Evolutionary conservation across 2,113 vertebrate genomes (phyloP).

Genomic region (Mesocricetus auratus): DNA sequence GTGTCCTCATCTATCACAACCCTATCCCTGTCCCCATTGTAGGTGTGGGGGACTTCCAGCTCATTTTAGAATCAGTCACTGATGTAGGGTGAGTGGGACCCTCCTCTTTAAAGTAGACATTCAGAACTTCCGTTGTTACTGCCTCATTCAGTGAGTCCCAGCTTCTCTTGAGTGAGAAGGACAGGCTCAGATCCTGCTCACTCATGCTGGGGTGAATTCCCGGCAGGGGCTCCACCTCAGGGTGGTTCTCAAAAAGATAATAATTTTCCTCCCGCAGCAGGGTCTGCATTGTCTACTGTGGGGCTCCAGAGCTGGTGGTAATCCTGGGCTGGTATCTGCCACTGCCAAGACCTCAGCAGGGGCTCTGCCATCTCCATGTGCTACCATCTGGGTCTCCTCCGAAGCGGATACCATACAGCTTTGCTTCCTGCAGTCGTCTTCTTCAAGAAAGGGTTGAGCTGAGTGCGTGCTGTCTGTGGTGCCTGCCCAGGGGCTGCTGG

Average conservation of each 20-base stretch:
- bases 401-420: not conserved
- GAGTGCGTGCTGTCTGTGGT: rapidly evolving
- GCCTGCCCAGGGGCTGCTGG: not conserved
- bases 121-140: not conserved
- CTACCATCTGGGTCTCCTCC: not conserved
- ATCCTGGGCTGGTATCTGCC: slow-evolving; percentile 70
- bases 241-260: not conserved
- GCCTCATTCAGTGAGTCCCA: slow-evolving; percentile 38
- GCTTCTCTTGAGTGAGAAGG: not conserved
- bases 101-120: not conserved
- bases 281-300: not conserved
- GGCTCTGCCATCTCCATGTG: not conserved
- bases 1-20: slow-evolving; percentile 89
- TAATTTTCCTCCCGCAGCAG: slow-evolving; percentile 39
- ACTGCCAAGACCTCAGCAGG: slow-evolving; percentile 27
- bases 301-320: slow-evolving; percentile 30
- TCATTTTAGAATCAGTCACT: rapidly evolving
- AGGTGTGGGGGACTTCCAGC: not conserved
- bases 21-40: not conserved
- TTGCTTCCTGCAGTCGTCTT: not conserved
- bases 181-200: not conserved
- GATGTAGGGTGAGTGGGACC: not conserved
- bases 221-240: not conserved
- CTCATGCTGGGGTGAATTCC: not conserved
- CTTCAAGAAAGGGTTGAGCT: slow-evolving; percentile 36